Evolutionary conservation across 2,888 invertebrate species (phyloP).

Genomic region (Machimus atricapillus): DNA sequence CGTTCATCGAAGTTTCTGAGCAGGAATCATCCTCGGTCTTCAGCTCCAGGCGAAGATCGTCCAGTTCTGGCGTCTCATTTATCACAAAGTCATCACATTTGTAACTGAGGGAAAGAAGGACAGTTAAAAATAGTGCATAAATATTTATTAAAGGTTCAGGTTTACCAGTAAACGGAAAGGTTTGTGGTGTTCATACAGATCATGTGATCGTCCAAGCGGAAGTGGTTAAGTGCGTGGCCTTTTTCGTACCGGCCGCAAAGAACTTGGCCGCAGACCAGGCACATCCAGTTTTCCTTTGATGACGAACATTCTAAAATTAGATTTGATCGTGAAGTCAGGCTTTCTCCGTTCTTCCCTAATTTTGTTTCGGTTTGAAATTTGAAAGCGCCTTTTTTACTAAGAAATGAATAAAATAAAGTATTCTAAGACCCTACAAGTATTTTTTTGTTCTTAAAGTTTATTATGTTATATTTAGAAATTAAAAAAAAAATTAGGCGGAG

Average conservation of each 20-base stretch:
- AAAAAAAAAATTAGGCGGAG: too few relatives aligned
- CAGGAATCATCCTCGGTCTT: slow-evolving; percentile 56
- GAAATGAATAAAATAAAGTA: too few relatives aligned
- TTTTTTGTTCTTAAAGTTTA: too few relatives aligned
- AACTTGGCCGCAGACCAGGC: slow-evolving; percentile 76
- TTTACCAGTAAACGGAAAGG: slow-evolving; percentile 77
- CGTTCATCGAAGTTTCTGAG: slow-evolving; percentile 57
- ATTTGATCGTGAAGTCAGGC: not conserved
- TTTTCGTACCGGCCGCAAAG: slow-evolving; percentile 80
- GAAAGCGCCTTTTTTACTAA: too few relatives aligned
- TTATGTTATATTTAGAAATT: too few relatives aligned
- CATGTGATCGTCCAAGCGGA: slow-evolving; percentile 70
- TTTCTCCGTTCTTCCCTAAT: too few relatives aligned
- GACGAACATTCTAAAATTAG: slow-evolving; percentile 68
- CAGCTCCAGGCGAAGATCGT: slow-evolving; percentile 67
- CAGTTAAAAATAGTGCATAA: not conserved
- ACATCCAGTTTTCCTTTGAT: slow-evolving; percentile 77
- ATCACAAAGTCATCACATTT: slow-evolving; percentile 81
- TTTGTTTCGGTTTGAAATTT: too few relatives aligned
- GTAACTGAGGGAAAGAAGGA: slow-evolving; percentile 67
- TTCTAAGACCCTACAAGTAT: too few relatives aligned
- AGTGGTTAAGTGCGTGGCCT: slow-evolving; percentile 78
- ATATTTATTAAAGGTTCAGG: not conserved
- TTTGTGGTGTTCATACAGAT: slow-evolving; percentile 80
- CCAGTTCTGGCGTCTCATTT: slow-evolving; percentile 71